Evolutionary conservation across 92 coral and sea anemone genomes (phyloP).

Genomic region (Epizoanthus scotinus): DNA sequence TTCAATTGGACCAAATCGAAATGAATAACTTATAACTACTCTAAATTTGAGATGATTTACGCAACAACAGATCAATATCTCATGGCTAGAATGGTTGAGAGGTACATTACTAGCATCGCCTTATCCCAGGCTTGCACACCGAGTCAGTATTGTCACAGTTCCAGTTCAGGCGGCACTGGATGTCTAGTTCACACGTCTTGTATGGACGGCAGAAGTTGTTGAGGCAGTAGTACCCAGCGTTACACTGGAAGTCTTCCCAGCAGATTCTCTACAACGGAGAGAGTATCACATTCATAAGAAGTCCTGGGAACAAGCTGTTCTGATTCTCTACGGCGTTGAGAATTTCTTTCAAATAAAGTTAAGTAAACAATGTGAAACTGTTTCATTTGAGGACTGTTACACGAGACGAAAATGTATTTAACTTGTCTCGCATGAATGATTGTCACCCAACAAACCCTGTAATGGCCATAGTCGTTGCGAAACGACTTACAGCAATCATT

Average conservation of each 20-base stretch:
- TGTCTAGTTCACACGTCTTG: not conserved
- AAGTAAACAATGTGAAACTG: too few species aligned
- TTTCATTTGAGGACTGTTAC: too few species aligned
- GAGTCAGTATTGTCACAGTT: not conserved
- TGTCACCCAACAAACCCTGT: too few species aligned
- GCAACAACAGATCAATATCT: too few species aligned
- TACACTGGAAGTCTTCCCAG: not conserved
- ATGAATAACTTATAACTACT: too few species aligned
- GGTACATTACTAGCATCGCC: constrained; percentile 20
- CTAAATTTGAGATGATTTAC: too few species aligned
- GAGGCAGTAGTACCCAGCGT: not conserved
- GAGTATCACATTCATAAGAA: not conserved
- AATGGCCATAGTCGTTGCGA: too few species aligned
- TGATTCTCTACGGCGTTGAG: not conserved
- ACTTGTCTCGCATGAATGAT: too few species aligned
- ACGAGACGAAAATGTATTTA: too few species aligned
- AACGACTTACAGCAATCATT: too few species aligned
- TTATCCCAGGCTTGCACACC: not conserved
- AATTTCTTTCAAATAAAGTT: too few species aligned
- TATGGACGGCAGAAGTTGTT: constrained; percentile 1
- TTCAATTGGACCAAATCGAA: too few species aligned
- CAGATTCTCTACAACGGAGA: not conserved
- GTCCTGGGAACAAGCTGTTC: not conserved
- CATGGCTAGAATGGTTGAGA: not conserved
- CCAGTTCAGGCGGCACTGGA: constrained; percentile 1